phyloP scores from a whole-genome alignment of 2,888 invertebrate genomes.

The Drosophila merina region DNA sequence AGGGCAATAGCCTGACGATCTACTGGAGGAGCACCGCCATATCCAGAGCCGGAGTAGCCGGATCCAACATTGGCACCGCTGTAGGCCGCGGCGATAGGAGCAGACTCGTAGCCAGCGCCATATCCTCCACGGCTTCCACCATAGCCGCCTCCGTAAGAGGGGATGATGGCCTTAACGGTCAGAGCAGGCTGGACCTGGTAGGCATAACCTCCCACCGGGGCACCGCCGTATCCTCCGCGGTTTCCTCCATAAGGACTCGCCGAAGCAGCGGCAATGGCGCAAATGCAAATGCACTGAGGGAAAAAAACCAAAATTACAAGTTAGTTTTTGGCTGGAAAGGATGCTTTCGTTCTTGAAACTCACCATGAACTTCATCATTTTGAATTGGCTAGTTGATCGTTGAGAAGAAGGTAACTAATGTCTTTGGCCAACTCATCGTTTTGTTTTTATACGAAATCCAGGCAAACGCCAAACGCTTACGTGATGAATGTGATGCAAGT shows the following conservation, averaged over 20 bases:
- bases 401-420: constrained; percentile 64
- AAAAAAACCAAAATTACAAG: background rate
- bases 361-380: constrained; percentile 73
- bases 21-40: constrained; percentile 56
- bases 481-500: constrained; percentile 69
- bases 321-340: constrained; percentile 3
- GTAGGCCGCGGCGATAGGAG: constrained; percentile 51
- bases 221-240: constrained; percentile 33
- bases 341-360: constrained; percentile 36
- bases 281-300: constrained; percentile 64
- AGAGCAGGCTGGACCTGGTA: constrained; percentile 71
- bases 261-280: constrained; percentile 63
- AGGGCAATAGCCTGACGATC: constrained; percentile 60
- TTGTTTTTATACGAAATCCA: constrained; percentile 72
- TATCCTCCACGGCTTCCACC: constrained; percentile 40
- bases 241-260: constrained; percentile 45
- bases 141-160: constrained; percentile 51
- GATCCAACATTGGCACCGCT: constrained; percentile 28
- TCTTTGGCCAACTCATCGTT: constrained; percentile 37
- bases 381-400: constrained; percentile 55
- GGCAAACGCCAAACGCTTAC: constrained; percentile 58
- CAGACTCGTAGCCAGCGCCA: constrained; percentile 46
- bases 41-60: constrained; percentile 39
- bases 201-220: constrained; percentile 59
- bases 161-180: constrained; percentile 61